These are phyloP conservation scores for Helogale parvula DNA, from an alignment of 2,113 vertebrate genomes.

Conservation along the genomic window DNA sequence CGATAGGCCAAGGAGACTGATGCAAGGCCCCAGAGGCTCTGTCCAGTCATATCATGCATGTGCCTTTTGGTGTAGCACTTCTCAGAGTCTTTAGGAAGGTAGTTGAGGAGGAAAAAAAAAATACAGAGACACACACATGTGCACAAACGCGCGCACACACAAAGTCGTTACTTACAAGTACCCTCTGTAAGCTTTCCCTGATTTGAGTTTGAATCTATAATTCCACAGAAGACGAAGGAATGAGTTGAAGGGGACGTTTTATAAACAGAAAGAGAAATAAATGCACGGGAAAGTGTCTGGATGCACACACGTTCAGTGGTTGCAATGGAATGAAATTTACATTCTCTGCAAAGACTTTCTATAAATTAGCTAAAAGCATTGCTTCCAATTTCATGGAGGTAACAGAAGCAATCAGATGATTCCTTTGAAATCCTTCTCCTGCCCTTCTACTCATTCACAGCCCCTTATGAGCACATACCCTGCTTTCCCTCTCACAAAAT, in stretches of 20 bases:
- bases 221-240: not conserved
- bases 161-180: not conserved
- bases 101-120: not conserved
- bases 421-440: not conserved
- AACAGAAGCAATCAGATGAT: not conserved
- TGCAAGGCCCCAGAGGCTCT: no score
- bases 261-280: not conserved
- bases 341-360: not conserved
- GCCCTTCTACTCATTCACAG: not conserved
- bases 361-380: not conserved
- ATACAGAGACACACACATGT: not conserved
- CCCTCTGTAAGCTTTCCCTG: not conserved
- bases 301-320: not conserved
- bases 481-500: not conserved
- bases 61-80: not conserved
- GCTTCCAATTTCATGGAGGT: not conserved
- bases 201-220: not conserved
- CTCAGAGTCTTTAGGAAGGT: not conserved
- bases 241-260: not conserved
- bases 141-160: not conserved
- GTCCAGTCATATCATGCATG: not conserved
- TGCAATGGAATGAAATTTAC: not conserved
- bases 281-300: not conserved
- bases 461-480: rapidly evolving
- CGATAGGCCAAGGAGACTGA: no score